phyloP scores from a whole-genome alignment of 2,888 invertebrate species.

The Buathra laborator region DNA sequence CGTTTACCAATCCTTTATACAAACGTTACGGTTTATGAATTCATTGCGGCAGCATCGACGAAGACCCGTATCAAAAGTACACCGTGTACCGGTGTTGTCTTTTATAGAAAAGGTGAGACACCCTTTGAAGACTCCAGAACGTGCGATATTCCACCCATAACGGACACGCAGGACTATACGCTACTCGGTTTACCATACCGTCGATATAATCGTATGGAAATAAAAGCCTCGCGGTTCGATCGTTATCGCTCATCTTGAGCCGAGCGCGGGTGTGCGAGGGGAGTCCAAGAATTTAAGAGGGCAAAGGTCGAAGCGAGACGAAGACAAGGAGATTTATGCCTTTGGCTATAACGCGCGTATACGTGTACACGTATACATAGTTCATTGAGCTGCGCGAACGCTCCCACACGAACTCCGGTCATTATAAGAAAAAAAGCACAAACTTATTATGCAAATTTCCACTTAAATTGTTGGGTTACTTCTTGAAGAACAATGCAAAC shows the following conservation, averaged over 20 bases:
- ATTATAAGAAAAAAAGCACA: constrained; percentile 35
- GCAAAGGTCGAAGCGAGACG: constrained; percentile 48
- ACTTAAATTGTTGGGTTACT: constrained; percentile 75
- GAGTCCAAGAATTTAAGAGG: constrained; percentile 52
- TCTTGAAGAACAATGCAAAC: constrained; percentile 78
- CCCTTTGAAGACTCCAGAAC: constrained; percentile 2
- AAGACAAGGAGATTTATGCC: constrained; percentile 72
- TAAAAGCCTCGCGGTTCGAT: constrained; percentile 44
- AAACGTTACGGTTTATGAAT: constrained; percentile 48
- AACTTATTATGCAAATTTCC: constrained; percentile 78
- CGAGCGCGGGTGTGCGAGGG: constrained; percentile 37
- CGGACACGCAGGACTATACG: constrained; percentile 65
- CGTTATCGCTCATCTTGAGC: constrained; percentile 70
- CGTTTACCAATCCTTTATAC: constrained; percentile 43
- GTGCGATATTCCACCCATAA: constrained; percentile 64
- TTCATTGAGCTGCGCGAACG: constrained; percentile 51
- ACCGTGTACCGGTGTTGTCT: background rate
- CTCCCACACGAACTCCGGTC: constrained; percentile 59
- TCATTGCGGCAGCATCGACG: constrained; percentile 19
- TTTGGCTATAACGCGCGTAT: constrained; percentile 55
- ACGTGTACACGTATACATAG: constrained; percentile 61
- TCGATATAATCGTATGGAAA: constrained; percentile 76
- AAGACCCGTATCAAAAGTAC: background rate
- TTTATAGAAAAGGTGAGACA: constrained; percentile 20
- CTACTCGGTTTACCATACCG: constrained; percentile 67